Conservation (phyloP, 2,113 vertebrate species). For the Physeter macrocephalus region DNA sequence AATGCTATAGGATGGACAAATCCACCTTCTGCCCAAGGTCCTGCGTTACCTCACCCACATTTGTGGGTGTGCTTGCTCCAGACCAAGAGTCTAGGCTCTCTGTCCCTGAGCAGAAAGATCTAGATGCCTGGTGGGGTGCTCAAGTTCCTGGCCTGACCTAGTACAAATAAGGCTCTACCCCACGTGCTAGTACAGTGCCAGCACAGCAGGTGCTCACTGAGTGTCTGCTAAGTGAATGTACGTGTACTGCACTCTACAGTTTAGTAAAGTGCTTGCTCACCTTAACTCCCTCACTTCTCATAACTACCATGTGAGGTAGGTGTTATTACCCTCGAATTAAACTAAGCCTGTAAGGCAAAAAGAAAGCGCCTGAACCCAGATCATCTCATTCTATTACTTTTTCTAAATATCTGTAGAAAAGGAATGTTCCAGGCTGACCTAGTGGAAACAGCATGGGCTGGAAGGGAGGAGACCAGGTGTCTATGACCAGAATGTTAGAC, state of each 20-base stretch:
- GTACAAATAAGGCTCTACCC: not conserved
- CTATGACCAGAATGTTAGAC: not conserved
- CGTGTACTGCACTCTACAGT: too few relatives aligned
- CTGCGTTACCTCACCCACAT: too few relatives aligned
- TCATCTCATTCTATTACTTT: not conserved
- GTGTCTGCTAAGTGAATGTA: not conserved
- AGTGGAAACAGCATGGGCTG: not conserved
- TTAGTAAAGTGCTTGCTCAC: not conserved
- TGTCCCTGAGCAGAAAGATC: too few relatives aligned
- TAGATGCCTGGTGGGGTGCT: not conserved
- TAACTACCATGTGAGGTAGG: not conserved
- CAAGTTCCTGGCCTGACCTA: not conserved
- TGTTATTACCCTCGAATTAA: not conserved
- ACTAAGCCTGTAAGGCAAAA: not conserved
- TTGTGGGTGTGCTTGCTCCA: not conserved
- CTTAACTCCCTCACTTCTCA: not conserved
- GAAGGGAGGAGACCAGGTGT: not conserved
- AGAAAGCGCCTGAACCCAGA: not conserved
- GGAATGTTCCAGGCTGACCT: not conserved
- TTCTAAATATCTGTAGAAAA: not conserved
- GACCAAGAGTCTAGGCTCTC: not conserved
- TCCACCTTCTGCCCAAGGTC: not conserved
- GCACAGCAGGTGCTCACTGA: not conserved
- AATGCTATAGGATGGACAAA: not conserved
- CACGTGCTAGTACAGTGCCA: not conserved